These are phyloP conservation scores for Drosophila novamexicana DNA, from an alignment of 1,140 invertebrate species.

Conservation along the genomic window DNA sequence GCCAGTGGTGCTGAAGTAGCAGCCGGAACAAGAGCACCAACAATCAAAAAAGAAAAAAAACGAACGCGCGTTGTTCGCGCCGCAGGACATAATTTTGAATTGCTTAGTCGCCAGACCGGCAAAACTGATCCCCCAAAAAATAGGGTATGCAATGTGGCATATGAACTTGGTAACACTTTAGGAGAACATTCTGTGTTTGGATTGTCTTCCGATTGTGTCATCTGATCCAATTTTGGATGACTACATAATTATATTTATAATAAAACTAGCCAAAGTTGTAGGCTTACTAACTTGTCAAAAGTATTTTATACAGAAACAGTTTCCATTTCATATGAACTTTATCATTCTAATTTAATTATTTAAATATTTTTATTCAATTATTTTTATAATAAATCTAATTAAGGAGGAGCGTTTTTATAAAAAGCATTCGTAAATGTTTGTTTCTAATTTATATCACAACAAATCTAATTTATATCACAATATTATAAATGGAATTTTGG, in stretches of 20 bases:
- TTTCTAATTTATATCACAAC: too few species aligned
- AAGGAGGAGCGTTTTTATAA: too few species aligned
- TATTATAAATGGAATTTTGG: too few species aligned
- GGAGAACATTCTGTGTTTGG: not conserved
- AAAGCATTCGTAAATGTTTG: too few species aligned
- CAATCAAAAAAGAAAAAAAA: constrained; percentile 39
- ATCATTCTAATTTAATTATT: too few species aligned
- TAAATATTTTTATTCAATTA: too few species aligned
- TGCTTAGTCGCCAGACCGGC: constrained; percentile 47
- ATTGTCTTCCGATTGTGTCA: not conserved
- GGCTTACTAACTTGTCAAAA: too few species aligned
- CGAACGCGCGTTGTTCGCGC: constrained; percentile 50
- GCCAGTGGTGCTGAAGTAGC: constrained; percentile 27
- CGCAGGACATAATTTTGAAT: constrained; percentile 76
- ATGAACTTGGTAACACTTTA: not conserved
- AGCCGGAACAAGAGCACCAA: constrained; percentile 7
- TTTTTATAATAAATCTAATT: too few species aligned
- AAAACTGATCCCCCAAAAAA: constrained; percentile 1
- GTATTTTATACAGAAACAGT: too few species aligned
- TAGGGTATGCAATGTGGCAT: constrained; percentile 8
- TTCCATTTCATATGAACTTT: too few species aligned
- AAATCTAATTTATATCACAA: too few species aligned
- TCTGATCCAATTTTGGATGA: not conserved
- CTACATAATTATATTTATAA: not conserved
- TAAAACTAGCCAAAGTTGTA: not conserved